Percentiles rank a stretch among this genome's conserved stretches.
phyloP scores from a whole-genome alignment of 2,797 vertebrate species.

The Ctenosaura bakeri region DNA sequence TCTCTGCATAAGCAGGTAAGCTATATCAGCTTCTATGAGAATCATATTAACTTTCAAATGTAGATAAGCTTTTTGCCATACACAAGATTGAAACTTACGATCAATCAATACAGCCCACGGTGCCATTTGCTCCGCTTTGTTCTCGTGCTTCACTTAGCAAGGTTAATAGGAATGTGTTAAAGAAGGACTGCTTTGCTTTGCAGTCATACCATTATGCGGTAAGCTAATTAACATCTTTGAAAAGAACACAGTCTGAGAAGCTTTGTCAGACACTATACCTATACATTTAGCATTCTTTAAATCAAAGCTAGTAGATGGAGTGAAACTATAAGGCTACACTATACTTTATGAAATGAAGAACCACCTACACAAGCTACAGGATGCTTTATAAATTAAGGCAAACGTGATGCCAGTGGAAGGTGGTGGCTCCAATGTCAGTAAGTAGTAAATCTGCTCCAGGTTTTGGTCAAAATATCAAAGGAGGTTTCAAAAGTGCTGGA shows the following conservation, averaged over 20 bases:
- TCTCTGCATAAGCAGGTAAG: conserved; percentile 1
- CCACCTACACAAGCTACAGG: not conserved
- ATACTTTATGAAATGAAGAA: not conserved
- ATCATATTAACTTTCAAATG: not conserved
- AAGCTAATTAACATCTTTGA: conserved; percentile 5
- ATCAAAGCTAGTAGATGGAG: conserved; percentile 6
- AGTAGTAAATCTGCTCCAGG: no score
- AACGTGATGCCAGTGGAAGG: not conserved
- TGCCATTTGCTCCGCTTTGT: conserved; percentile 7
- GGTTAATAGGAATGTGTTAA: not conserved
- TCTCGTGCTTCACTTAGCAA: not conserved
- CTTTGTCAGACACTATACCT: not conserved
- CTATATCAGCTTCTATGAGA: not conserved
- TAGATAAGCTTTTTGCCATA: not conserved
- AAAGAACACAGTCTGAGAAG: not conserved
- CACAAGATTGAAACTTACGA: not conserved
- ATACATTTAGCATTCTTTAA: not conserved
- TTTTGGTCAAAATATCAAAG: no score
- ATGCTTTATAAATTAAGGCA: not conserved
- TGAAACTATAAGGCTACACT: not conserved
- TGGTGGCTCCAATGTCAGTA: no score
- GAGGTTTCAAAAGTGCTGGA: no score
- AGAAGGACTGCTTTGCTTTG: not conserved
- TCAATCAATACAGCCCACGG: conserved; percentile 10
- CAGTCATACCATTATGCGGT: not conserved